Conservation (phyloP, 2,797 vertebrate species). For the Cyclura pinguis region DNA sequence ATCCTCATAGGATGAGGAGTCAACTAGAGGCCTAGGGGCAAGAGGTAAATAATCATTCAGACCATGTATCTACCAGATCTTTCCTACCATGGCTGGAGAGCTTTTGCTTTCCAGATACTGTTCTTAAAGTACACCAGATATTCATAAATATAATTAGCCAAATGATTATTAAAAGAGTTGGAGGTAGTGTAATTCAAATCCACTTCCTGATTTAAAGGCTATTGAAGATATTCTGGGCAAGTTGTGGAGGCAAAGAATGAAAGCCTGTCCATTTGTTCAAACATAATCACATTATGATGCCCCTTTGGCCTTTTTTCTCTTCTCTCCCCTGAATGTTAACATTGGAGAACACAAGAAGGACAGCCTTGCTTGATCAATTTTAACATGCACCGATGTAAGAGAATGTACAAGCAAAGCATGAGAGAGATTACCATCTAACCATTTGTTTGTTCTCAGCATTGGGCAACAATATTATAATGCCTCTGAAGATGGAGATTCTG, state of each 20-base stretch:
- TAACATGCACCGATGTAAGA: not conserved
- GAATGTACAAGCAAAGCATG: not conserved
- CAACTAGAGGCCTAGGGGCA: not conserved
- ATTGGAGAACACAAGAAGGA: not conserved
- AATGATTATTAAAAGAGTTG: not conserved
- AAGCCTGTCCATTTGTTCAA: not conserved
- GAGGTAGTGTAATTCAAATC: constrained; percentile 31
- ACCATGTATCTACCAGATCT: not conserved
- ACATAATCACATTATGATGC: constrained; percentile 1
- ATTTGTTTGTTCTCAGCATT: not conserved
- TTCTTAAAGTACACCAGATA: not conserved
- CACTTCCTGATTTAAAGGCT: constrained; percentile 11
- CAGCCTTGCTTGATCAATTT: not conserved
- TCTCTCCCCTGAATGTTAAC: not conserved
- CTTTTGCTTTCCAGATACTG: not conserved
- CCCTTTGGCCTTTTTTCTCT: not conserved
- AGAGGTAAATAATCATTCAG: not conserved
- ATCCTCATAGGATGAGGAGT: too few species aligned
- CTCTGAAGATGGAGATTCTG: not conserved
- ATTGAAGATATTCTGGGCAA: not conserved
- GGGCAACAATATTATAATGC: not conserved
- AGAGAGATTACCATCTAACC: not conserved
- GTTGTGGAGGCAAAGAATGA: not conserved
- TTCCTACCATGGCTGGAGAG: not conserved
- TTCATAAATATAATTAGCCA: not conserved